phyloP scores from a whole-genome alignment of 2,113 vertebrate species.

The Microcebus jonahi region DNA sequence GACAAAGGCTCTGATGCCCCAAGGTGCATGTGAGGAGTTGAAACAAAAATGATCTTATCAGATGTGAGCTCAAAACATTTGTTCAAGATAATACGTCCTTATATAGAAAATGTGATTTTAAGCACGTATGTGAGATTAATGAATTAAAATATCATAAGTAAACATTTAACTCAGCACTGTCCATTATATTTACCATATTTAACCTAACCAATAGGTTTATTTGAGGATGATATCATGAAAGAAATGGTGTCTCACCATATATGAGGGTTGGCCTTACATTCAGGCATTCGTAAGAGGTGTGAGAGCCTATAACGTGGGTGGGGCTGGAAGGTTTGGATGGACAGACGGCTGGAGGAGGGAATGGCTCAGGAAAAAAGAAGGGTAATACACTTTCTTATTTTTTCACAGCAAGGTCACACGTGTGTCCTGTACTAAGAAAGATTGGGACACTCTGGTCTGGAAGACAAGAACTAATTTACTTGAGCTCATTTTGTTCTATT shows the following conservation, averaged over 20 bases:
- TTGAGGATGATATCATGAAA: not conserved
- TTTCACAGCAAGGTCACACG: constrained; percentile 51
- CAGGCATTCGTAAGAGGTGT: accelerated
- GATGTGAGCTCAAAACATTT: not conserved
- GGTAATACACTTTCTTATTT: not conserved
- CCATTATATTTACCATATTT: not conserved
- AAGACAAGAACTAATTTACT: constrained; percentile 55
- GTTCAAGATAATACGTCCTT: not conserved
- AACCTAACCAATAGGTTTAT: not conserved
- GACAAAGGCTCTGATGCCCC: not conserved
- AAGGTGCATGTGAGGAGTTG: not conserved
- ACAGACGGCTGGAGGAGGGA: not conserved
- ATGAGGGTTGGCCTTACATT: not conserved
- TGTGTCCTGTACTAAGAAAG: constrained; percentile 61
- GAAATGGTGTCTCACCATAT: not conserved
- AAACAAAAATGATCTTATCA: constrained; percentile 28
- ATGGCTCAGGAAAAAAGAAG: not conserved
- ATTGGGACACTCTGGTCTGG: constrained; percentile 58
- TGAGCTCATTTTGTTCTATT: constrained; percentile 67
- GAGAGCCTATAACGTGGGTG: not conserved
- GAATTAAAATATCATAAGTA: not conserved
- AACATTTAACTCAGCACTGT: constrained; percentile 8
- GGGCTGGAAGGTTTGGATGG: not conserved
- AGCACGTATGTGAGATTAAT: not conserved
- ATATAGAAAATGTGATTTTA: not conserved